Percentiles rank a stretch among this genome's conserved stretches.
Conservation (phyloP, 2,888 invertebrate species). For the Volucella bombylans region DNA sequence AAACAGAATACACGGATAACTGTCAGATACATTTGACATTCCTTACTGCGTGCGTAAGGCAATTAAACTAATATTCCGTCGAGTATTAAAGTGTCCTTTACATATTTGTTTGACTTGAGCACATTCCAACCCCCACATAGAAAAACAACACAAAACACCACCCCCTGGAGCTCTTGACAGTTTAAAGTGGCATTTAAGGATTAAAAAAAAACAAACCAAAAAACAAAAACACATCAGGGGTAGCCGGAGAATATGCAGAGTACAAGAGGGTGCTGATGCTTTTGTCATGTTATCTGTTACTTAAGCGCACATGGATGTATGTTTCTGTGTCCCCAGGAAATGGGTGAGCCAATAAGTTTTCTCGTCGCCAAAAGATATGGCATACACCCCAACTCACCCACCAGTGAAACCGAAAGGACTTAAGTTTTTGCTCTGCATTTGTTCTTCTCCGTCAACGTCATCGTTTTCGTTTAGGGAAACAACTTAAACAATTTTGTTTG, state of each 20-base stretch:
- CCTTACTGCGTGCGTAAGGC: slow-evolving; percentile 32
- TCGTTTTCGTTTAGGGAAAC: slow-evolving; percentile 16
- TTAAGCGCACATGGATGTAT: slow-evolving; percentile 49
- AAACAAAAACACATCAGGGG: neutral
- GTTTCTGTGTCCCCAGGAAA: slow-evolving; percentile 38
- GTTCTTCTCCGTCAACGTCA: neutral
- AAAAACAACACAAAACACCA: slow-evolving; percentile 6
- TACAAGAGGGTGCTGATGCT: slow-evolving; percentile 59
- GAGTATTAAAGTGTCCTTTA: slow-evolving; percentile 59
- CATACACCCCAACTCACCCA: neutral
- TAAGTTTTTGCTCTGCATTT: too few relatives aligned
- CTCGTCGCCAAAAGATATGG: slow-evolving; percentile 57
- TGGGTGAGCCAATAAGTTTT: slow-evolving; percentile 69
- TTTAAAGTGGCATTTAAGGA: slow-evolving; percentile 71
- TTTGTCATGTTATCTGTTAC: slow-evolving; percentile 69
- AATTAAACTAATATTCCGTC: slow-evolving; percentile 63
- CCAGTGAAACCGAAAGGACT: slow-evolving; percentile 32
- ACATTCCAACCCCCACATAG: slow-evolving; percentile 5
- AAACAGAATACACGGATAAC: slow-evolving; percentile 50
- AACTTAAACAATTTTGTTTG: slow-evolving; percentile 60
- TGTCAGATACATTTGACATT: slow-evolving; percentile 46
- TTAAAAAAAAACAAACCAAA: slow-evolving; percentile 59
- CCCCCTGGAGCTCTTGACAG: slow-evolving; percentile 48
- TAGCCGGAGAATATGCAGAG: slow-evolving; percentile 36
- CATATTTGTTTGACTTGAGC: slow-evolving; percentile 42